Evolutionary conservation across 1,140 invertebrate genomes (phyloP), one percentile per base, ranked within the genome.

Genomic region (Proctacanthus coquilletti): DNA sequence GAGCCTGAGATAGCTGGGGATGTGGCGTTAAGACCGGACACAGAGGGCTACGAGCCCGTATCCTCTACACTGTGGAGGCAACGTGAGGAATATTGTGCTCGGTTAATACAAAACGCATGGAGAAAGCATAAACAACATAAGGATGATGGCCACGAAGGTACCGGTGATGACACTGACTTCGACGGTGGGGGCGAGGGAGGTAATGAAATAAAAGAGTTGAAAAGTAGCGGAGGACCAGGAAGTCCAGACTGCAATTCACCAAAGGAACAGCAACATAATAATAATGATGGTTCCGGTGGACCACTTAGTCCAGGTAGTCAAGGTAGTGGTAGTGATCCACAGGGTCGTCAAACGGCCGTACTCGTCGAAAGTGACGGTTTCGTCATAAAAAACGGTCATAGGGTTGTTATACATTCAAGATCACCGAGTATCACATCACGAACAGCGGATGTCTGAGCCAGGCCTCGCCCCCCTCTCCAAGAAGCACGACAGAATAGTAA

Each of bases 61-160:
- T 91, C 84, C 42, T 89, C 86, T 13, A 95, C 89, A 11, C 65
- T 95, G 21, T 91, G 85, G 83, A 69, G 92, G 34, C 91, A 96
- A 64, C 74, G 91, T 21, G 91, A 96, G 61, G 88, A 94, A 56
- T 94, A 93, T 63, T 93, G 88, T 63, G 91, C 91, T 40, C 71
- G 85, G 40, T 74, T 95, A 15, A 95, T 97, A 49, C 92, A 97
- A 63, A 82, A 84, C 52, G 86, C 87, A 34, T 97, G 88, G 86
- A 71, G 83, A 17, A 82, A 82, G 56, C 82, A 86, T 58, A 83
- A 84, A 52, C 69, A 76, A 53, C 73, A 75, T 42, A 68, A 70
- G 42, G 63, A 66, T 23, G 65, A 67, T 44, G 68, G 64, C 21
- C 65, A 61, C 36, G 49, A 41, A 11, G 51, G 46, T 18, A 47